phyloP scores from a whole-genome alignment of 2,888 invertebrate species.

The Aleiodes alternator region DNA sequence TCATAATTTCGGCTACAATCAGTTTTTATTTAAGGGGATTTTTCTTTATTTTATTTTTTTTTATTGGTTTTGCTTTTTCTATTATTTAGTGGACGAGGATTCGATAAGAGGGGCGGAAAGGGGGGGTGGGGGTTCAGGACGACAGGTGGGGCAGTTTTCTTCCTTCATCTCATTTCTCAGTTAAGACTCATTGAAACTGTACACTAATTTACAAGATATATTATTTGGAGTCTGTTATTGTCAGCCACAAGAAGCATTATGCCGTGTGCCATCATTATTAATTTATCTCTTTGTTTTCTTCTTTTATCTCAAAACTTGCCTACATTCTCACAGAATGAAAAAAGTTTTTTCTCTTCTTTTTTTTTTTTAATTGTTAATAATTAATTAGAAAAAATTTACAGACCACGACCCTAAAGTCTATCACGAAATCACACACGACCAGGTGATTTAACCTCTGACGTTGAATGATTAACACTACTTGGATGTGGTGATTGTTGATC shows the following conservation, averaged over 20 bases:
- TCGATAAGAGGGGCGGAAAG: slow-evolving; percentile 26
- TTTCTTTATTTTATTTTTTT: slow-evolving; percentile 16
- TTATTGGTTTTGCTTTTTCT: slow-evolving; percentile 9
- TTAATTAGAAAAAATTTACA: slow-evolving; percentile 16
- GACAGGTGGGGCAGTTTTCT: slow-evolving; percentile 46
- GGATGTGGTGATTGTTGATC: slow-evolving; percentile 70
- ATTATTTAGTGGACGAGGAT: slow-evolving; percentile 12
- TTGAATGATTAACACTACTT: slow-evolving; percentile 63
- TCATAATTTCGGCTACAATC: slow-evolving; percentile 33
- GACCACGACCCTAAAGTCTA: slow-evolving; percentile 47
- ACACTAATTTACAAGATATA: slow-evolving; percentile 74
- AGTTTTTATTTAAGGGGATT: slow-evolving; percentile 16
- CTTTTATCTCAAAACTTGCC: too few relatives aligned
- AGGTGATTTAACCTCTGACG: slow-evolving; percentile 72
- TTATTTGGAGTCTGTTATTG: slow-evolving; percentile 62
- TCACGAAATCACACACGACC: slow-evolving; percentile 71
- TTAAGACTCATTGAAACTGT: slow-evolving; percentile 61
- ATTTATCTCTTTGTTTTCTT: background rate
- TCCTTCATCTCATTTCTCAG: slow-evolving; percentile 26
- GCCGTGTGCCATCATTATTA: slow-evolving; percentile 28
- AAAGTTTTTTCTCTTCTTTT: slow-evolving; percentile 26
- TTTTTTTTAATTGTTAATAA: background rate
- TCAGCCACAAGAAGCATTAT: slow-evolving; percentile 57
- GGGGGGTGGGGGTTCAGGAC: slow-evolving; percentile 3
- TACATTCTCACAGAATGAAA: slow-evolving; percentile 30